Base-by-base conservation (phyloP, 2,888 invertebrate species). In the Alitta virens region DNA sequence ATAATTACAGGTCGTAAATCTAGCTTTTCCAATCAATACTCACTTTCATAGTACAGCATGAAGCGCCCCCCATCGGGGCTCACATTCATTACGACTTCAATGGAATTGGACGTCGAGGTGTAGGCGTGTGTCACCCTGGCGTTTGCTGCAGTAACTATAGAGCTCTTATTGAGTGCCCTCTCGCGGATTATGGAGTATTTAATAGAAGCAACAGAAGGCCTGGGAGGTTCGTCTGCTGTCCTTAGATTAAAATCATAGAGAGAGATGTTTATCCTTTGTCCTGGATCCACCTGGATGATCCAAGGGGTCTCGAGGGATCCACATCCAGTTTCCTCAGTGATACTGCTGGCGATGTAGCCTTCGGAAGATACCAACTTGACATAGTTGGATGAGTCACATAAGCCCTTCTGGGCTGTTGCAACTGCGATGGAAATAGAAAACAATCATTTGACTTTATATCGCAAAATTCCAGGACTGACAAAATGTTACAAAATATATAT, bases 281-380 rank as follows among this genome's bases (percentile, higher is more conserved):
- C 59, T 7, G 59, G 59, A 5, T 59, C 59, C 16, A 52, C 59
- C 59, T 59, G 59, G 50, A 59, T 59, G 25, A 59, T 59, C 59
- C 59, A 59, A 18, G 59, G 59, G 1, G 59, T 59, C 21, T 40
- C 42, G 2, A 26, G 49, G 14, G 59, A 59, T 33, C 59, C 59
- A 25, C 59, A 59, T 2, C 52, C 52, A 18, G 59, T 59, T 50
- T 59, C 59, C 23, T 59, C 51, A 1, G 59, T 51, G 50, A 49
- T 51, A 23, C 26, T 59, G 42, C 51, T 52, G 24, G 51, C 59
- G 16, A 59, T 38, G 42, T 38, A 59, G 3, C 59, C 59, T 16
- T 59, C 59, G 12, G 59, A 23, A 1, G 59, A 59, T 23, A 59
- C 59, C 2, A 59, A 40, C 42, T 59, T 59, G 38, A 59, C 59